A percentile compares a stretch with the other conserved stretches of the same genome.
phyloP scores from a whole-genome alignment of 2,888 invertebrate genomes.

The Cosmopolites sordidus region DNA sequence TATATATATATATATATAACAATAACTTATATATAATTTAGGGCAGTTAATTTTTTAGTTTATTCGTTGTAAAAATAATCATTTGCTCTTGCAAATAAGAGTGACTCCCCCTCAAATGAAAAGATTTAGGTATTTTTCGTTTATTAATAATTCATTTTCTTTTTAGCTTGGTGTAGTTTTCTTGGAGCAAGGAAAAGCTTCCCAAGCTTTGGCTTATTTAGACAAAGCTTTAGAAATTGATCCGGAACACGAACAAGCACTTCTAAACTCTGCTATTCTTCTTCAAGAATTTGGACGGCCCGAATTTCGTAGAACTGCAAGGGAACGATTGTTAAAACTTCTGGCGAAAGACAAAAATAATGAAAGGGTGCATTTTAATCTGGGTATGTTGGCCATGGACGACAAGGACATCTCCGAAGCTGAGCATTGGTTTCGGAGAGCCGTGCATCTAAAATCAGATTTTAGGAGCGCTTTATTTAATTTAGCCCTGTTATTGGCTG shows the following conservation, averaged over 20 bases:
- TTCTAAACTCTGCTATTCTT: constrained; percentile 91
- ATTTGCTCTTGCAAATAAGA: no score
- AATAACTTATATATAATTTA: no score
- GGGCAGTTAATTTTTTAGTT: no score
- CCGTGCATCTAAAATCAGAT: constrained; percentile 81
- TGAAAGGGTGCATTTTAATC: constrained; percentile 89
- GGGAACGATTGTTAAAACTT: constrained; percentile 76
- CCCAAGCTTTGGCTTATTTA: constrained; percentile 85
- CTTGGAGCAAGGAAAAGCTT: constrained; percentile 86
- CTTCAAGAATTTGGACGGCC: constrained; percentile 84
- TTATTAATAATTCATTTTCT: no score
- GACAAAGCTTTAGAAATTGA: constrained; percentile 90
- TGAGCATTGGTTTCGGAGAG: constrained; percentile 72
- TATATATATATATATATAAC: no score
- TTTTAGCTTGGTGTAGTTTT: constrained; percentile 87
- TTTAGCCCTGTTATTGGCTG: constrained; percentile 83
- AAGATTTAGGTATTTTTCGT: no score
- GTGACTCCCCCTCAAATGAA: no score
- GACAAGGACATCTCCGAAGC: constrained; percentile 84
- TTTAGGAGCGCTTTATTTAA: constrained; percentile 94
- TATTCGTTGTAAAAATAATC: no score
- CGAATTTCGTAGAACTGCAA: constrained; percentile 72
- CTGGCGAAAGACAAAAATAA: constrained; percentile 74
- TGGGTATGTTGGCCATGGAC: constrained; percentile 97
- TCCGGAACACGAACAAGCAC: constrained; percentile 91